phyloP scores from a whole-genome alignment of 2,797 vertebrate genomes.

The Pseudochirops cupreus region DNA sequence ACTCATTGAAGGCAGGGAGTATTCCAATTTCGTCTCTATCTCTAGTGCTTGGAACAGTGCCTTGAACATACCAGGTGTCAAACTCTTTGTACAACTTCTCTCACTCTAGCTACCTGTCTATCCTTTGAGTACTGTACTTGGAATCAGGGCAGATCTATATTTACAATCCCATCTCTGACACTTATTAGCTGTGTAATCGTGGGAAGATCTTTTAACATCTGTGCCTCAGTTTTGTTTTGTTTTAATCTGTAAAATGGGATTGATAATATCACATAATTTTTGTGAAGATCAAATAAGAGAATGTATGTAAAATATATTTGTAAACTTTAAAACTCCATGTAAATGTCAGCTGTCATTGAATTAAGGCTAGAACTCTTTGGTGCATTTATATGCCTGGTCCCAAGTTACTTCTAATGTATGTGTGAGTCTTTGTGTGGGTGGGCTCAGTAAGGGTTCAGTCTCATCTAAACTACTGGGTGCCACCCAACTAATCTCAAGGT shows the following conservation, averaged over 20 bases:
- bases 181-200: neutral
- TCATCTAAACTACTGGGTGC: neutral
- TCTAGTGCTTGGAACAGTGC: neutral
- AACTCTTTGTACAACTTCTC: neutral
- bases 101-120: neutral
- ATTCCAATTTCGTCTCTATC: neutral
- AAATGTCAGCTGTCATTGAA: neutral
- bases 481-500: neutral
- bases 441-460: neutral
- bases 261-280: neutral
- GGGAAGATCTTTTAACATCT: neutral
- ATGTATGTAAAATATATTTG: neutral
- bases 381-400: neutral
- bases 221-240: neutral
- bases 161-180: neutral
- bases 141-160: neutral
- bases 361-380: neutral
- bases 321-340: neutral
- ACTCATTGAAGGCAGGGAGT: neutral
- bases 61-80: neutral
- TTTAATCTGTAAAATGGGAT: neutral
- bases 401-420: neutral
- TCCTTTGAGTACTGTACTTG: neutral
- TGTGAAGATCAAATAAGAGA: neutral
- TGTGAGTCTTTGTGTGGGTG: neutral